Base-by-base conservation (phyloP, 2,113 vertebrate species). In the Sylvietta virens region DNA sequence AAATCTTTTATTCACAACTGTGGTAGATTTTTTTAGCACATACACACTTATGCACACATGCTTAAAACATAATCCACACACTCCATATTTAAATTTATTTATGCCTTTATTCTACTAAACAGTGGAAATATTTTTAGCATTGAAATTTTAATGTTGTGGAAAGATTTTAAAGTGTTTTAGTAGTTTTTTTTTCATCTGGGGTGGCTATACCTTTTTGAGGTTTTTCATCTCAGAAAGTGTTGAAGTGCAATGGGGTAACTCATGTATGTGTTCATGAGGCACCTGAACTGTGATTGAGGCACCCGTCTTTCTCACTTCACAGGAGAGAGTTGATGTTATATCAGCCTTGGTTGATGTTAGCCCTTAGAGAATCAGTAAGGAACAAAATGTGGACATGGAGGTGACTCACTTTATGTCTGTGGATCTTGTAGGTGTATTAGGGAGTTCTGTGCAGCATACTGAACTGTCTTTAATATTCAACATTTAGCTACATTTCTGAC, bases 401-500 rank as follows among this genome's bases (percentile, higher is more conserved):
- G 30, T 58, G 47, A 66, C n/a, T 67, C 44, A 53, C 30, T 76
- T 73, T n/a, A 24, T 62, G 10, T 24, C 47, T 8, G 6, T 51
- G 78, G 57, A 31, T 45, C 8, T 47, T 89, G 73, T 60, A 56
- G 39, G 56, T 6, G 0, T 33, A 19, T 56, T 42, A 84, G 14
- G 39, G 42, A 71, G 81, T 84, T 92, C 62, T 8, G 33, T 1
- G 1, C 40, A 58, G 60, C 35, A 72, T 94, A 53, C 37, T 64
- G 92, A 96, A 66, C 84, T 84, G 39, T 67, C 69, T 88, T 90
- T 90, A 90, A 74, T 89, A 65, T 81, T 88, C 74, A 88, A 53
- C 77, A 87, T 90, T 87, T 88, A 86, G 71, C 56, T 86, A 37
- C 53, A 27, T 97, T 97, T 95, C 96, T 90, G 91, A 78, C 84